Conservation (phyloP, 2,888 invertebrate species). For the Sinhomidia bicolor region DNA sequence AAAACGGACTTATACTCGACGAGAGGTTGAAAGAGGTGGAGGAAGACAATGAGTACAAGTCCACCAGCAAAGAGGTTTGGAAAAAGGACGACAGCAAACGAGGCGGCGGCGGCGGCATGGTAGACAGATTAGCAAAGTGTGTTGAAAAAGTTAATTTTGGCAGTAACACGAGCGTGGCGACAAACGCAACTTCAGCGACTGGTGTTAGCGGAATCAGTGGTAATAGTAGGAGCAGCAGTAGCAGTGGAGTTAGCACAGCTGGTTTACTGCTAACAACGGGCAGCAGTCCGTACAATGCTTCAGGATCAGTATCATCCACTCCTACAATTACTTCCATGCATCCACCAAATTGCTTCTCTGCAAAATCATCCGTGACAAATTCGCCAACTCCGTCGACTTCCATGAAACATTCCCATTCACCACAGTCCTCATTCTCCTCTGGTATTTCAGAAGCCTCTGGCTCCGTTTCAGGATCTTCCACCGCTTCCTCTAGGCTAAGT, state of each 20-base stretch:
- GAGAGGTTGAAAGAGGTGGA: slow-evolving; percentile 87
- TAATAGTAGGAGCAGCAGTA: slow-evolving; percentile 40
- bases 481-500: slow-evolving; percentile 77
- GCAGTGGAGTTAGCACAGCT: slow-evolving; percentile 36
- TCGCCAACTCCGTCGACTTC: slow-evolving; percentile 65
- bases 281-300: slow-evolving; percentile 54
- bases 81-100: slow-evolving; percentile 50
- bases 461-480: slow-evolving; percentile 73
- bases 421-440: slow-evolving; percentile 76
- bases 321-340: slow-evolving; percentile 60
- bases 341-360: slow-evolving; percentile 69
- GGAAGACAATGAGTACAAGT: slow-evolving; percentile 87
- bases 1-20: slow-evolving; percentile 87
- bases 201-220: slow-evolving; percentile 54
- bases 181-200: slow-evolving; percentile 63
- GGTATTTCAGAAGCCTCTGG: slow-evolving; percentile 77
- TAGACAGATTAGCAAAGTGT: slow-evolving; percentile 68
- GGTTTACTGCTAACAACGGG: slow-evolving; percentile 22
- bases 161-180: slow-evolving; percentile 62
- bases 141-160: slow-evolving; percentile 71
- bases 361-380: slow-evolving; percentile 71
- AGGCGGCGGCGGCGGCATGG: slow-evolving; percentile 7
- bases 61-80: slow-evolving; percentile 81
- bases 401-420: slow-evolving; percentile 75
- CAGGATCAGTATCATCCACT: slow-evolving; percentile 53